phyloP scores from a whole-genome alignment of 2,888 invertebrate species.

The Calliopum simillimum region DNA sequence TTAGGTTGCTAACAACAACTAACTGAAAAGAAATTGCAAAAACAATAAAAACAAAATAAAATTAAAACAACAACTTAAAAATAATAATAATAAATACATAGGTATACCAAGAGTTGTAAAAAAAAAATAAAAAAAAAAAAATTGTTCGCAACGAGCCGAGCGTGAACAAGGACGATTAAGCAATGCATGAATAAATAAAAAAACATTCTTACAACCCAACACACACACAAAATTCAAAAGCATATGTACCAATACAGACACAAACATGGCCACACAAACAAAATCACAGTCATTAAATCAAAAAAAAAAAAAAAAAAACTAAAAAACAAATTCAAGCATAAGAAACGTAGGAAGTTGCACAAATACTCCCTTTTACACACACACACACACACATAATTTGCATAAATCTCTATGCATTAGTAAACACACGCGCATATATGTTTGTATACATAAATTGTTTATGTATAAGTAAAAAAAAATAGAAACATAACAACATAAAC shows the following conservation, averaged over 20 bases:
- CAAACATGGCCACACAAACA: background rate
- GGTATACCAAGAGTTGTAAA: background rate
- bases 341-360: constrained; percentile 13
- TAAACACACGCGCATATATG: background rate
- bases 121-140: background rate
- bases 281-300: background rate
- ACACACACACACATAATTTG: background rate
- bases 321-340: background rate
- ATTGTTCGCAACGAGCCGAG: constrained; percentile 23
- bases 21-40: background rate
- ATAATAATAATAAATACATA: constrained; percentile 3
- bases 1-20: background rate
- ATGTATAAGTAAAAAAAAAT: background rate
- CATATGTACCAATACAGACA: background rate
- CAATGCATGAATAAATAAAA: constrained; percentile 23
- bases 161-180: constrained; percentile 33
- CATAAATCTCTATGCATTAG: too few relatives aligned
- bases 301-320: background rate
- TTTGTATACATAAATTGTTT: background rate
- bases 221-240: background rate
- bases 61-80: constrained; percentile 6
- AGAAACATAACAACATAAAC: background rate
- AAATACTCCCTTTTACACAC: background rate
- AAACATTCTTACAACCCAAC: background rate
- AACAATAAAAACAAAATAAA: constrained; percentile 17